Percentiles rank a stretch among this genome's conserved stretches.
Conservation (phyloP, 2,797 vertebrate genomes). For the Gadopsis marmoratus region DNA sequence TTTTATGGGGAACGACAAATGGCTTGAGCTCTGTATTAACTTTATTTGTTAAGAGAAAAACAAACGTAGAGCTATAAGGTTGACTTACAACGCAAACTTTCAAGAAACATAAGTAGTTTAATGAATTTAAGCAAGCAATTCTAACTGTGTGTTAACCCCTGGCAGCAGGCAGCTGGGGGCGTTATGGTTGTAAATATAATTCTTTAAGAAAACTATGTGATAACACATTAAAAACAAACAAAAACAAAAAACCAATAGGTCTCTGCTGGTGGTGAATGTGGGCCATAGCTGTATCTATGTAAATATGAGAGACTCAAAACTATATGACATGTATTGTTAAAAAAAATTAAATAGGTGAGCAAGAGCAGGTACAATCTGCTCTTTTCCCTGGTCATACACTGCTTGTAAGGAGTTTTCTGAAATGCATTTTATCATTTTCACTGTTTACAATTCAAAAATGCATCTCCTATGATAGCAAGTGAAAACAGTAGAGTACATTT, state of each 20-base stretch:
- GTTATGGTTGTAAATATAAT: constrained; percentile 88
- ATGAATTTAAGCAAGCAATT: constrained; percentile 81
- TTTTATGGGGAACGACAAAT: constrained; percentile 77
- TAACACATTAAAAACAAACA: constrained; percentile 78
- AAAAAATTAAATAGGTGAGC: constrained; percentile 58
- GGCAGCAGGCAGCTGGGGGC: constrained; percentile 88
- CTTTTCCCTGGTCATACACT: constrained; percentile 78
- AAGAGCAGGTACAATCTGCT: constrained; percentile 64
- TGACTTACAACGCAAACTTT: constrained; percentile 80
- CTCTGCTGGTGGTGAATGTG: constrained; percentile 76
- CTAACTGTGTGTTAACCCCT: constrained; percentile 82
- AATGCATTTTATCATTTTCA: constrained; percentile 88
- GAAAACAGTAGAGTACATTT: constrained; percentile 83
- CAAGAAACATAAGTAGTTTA: constrained; percentile 80
- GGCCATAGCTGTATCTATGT: constrained; percentile 84
- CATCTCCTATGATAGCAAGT: constrained; percentile 89
- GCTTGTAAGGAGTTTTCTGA: constrained; percentile 85
- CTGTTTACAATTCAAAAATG: constrained; percentile 89
- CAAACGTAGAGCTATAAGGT: constrained; percentile 81
- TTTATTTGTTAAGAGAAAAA: constrained; percentile 82
- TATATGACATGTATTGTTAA: constrained; percentile 83
- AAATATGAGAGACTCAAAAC: constrained; percentile 85
- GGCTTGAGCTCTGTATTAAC: constrained; percentile 85
- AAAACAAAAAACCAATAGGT: constrained; percentile 76
- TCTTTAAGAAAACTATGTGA: constrained; percentile 87